Conservation (phyloP, 2,888 invertebrate genomes). For the Auanema freiburgensis region DNA sequence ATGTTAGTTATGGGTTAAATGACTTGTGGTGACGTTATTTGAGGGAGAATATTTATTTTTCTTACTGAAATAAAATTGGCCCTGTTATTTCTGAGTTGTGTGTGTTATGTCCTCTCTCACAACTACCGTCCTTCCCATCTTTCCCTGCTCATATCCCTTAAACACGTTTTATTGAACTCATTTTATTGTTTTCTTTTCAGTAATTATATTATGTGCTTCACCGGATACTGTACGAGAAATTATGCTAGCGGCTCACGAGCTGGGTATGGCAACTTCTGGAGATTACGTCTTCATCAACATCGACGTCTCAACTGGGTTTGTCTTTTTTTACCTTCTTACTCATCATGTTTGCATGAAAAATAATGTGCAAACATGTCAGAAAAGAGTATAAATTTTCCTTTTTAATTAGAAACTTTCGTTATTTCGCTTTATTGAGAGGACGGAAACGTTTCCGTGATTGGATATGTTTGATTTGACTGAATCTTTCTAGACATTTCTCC, state of each 20-base stretch:
- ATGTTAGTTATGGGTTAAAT: too few species aligned
- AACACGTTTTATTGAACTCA: neutral
- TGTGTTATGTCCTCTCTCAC: too few species aligned
- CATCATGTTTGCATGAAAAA: neutral
- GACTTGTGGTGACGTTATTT: neutral
- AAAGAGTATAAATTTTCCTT: slow-evolving; percentile 1
- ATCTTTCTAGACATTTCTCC: too few species aligned
- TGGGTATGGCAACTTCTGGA: slow-evolving; percentile 91
- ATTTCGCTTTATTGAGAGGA: neutral
- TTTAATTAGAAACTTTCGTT: neutral
- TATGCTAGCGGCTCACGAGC: slow-evolving; percentile 86
- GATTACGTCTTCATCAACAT: slow-evolving; percentile 98
- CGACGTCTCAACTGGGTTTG: slow-evolving; percentile 91
- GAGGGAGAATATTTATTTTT: neutral
- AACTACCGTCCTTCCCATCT: too few species aligned
- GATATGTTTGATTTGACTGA: too few species aligned
- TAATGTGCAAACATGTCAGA: too few species aligned
- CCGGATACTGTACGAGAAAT: slow-evolving; percentile 84
- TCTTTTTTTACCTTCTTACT: neutral
- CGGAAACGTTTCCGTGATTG: too few species aligned
- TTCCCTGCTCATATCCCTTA: neutral
- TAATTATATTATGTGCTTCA: slow-evolving; percentile 90
- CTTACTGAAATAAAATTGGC: neutral
- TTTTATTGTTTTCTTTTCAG: slow-evolving; percentile 71
- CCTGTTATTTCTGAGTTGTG: neutral